Conservation (phyloP, 2,888 invertebrate genomes). For the Anthophora plumipes region DNA sequence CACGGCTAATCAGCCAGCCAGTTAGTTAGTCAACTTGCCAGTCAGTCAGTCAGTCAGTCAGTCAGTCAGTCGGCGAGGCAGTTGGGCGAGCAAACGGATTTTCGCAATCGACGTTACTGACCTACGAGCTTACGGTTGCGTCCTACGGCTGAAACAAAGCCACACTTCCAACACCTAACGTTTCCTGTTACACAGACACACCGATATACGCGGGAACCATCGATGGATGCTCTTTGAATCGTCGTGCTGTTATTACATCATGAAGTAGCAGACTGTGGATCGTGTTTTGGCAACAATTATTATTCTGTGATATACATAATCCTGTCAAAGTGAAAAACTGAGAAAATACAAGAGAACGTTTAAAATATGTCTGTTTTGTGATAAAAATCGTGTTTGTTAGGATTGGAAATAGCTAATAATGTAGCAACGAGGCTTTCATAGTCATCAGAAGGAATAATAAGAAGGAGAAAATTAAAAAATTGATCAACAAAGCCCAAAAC, state of each 20-base stretch:
- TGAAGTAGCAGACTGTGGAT: not conserved
- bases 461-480: too few relatives aligned
- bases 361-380: not conserved
- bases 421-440: too few relatives aligned
- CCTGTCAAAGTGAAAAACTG: not conserved
- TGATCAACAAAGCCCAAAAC: too few relatives aligned
- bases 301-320: not conserved
- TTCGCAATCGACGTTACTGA: conserved; percentile 79
- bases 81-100: conserved; percentile 66
- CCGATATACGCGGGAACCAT: not conserved
- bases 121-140: conserved; percentile 67
- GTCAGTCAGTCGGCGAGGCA: conserved; percentile 54
- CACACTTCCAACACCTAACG: conserved; percentile 31
- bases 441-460: too few relatives aligned
- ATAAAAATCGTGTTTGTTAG: too few relatives aligned
- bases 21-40: conserved; percentile 52
- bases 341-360: not conserved
- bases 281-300: conserved; percentile 27
- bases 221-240: conserved; percentile 15
- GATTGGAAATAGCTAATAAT: too few relatives aligned
- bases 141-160: conserved; percentile 55
- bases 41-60: conserved; percentile 50
- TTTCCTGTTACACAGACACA: conserved; percentile 40
- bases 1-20: conserved; percentile 50
- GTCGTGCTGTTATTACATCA: conserved; percentile 17